These are phyloP conservation scores for Setophaga coronata DNA, from an alignment of 2,113 vertebrate species.

Conservation along the genomic window DNA sequence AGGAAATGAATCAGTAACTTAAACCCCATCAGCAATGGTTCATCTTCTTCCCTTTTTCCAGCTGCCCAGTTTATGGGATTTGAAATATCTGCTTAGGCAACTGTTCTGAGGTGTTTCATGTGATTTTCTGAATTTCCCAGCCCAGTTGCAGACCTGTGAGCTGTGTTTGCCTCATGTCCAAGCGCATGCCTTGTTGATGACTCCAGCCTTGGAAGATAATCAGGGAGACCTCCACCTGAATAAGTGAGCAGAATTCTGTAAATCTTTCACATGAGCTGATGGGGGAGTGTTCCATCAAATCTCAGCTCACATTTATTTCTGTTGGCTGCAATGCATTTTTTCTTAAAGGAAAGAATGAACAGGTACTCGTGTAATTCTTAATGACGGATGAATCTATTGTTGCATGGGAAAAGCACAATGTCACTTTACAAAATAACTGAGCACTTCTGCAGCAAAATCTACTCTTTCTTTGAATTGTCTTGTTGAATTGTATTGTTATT, in stretches of 20 bases:
- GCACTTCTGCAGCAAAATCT: neutral
- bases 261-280: neutral
- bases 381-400: neutral
- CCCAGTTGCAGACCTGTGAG: neutral
- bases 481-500: neutral
- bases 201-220: slow-evolving; percentile 9
- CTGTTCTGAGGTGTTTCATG: neutral
- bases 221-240: neutral
- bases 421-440: neutral
- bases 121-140: neutral
- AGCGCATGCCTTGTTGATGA: neutral
- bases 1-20: neutral
- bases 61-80: neutral
- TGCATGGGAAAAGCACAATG: neutral
- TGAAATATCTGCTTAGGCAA: neutral
- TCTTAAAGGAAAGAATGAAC: neutral
- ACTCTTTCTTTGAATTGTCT: neutral
- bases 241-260: neutral
- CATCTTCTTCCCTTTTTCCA: neutral
- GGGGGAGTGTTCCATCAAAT: neutral
- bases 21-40: neutral
- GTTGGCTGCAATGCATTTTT: neutral
- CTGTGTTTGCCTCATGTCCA: neutral
- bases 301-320: neutral
- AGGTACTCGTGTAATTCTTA: slow-evolving; percentile 16